Evolutionary conservation across 2,797 vertebrate species (phyloP).

Genomic region (Eurystomus glaucurus): DNA sequence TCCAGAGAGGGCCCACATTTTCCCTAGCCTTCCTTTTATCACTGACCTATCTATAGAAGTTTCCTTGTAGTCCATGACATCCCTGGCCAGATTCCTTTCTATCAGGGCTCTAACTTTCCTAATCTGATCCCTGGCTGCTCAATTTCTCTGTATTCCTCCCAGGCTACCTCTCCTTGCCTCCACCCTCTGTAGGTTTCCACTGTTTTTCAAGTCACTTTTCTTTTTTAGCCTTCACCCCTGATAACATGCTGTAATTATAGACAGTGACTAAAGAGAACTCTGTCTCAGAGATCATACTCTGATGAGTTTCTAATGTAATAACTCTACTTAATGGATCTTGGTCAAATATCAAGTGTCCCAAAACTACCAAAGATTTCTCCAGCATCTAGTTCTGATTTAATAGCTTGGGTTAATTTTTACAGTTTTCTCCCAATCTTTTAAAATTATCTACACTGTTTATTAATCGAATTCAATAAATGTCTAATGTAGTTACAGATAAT

Average conservation of each 20-base stretch:
- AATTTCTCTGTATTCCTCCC: not conserved
- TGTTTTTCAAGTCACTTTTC: not conserved
- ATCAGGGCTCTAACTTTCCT: not conserved
- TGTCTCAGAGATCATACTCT: not conserved
- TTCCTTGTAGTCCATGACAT: not conserved
- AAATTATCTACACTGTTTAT: not conserved
- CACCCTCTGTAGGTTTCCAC: not conserved
- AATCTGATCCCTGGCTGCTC: not conserved
- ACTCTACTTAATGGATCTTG: not conserved
- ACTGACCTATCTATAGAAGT: too few relatives aligned
- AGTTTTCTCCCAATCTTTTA: not conserved
- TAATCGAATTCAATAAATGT: not conserved
- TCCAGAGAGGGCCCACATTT: not conserved
- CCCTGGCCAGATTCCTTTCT: not conserved
- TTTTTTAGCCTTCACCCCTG: not conserved
- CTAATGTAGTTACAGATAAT: not conserved
- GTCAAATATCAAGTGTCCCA: not conserved
- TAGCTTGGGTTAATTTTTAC: not conserved
- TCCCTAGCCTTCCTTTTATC: not conserved
- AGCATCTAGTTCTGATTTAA: not conserved
- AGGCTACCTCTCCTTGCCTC: not conserved
- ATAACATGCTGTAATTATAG: not conserved
- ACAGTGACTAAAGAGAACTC: not conserved
- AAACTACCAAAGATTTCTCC: not conserved
- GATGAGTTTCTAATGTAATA: not conserved